Conservation (phyloP, 2,888 invertebrate genomes). For the Caenorhabditis sp. region DNA sequence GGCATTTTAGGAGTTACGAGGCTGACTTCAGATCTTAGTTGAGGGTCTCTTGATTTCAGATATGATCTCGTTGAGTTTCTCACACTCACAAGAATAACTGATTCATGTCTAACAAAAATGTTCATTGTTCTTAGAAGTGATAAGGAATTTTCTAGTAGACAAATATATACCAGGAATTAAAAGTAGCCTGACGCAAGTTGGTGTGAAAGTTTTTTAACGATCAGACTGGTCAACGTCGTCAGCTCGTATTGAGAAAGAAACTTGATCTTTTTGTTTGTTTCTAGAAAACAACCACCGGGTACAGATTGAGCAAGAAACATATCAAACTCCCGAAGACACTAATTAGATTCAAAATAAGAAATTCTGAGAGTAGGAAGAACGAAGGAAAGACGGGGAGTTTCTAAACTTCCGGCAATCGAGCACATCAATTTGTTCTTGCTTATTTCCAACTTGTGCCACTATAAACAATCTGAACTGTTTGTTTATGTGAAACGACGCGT, state of each 20-base stretch:
- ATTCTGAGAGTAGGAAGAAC: constrained; percentile 26
- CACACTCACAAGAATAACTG: not conserved
- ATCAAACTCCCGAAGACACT: not conserved
- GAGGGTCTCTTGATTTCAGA: not conserved
- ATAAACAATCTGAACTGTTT: constrained; percentile 55
- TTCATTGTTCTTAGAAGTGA: constrained; percentile 19
- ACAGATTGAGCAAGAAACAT: constrained; percentile 10
- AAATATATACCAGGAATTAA: constrained; percentile 29
- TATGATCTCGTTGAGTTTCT: not conserved
- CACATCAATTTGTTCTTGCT: constrained; percentile 24
- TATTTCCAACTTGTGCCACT: constrained; percentile 11
- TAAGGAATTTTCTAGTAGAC: constrained; percentile 13
- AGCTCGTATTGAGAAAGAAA: not conserved
- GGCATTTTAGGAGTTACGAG: too few relatives aligned
- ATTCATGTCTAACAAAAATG: not conserved
- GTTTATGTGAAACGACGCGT: constrained; percentile 38
- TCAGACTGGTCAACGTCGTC: constrained; percentile 25
- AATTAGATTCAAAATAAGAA: constrained; percentile 26
- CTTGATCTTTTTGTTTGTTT: constrained; percentile 29
- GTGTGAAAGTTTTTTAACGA: constrained; percentile 38
- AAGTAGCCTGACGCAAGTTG: constrained; percentile 27
- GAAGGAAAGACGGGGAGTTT: not conserved
- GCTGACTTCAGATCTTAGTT: too few relatives aligned
- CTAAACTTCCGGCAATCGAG: constrained; percentile 41
- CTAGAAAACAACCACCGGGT: constrained; percentile 16